These are phyloP conservation scores for Pheosia gnoma DNA, from an alignment of 2,888 invertebrate species.

Conservation along the genomic window DNA sequence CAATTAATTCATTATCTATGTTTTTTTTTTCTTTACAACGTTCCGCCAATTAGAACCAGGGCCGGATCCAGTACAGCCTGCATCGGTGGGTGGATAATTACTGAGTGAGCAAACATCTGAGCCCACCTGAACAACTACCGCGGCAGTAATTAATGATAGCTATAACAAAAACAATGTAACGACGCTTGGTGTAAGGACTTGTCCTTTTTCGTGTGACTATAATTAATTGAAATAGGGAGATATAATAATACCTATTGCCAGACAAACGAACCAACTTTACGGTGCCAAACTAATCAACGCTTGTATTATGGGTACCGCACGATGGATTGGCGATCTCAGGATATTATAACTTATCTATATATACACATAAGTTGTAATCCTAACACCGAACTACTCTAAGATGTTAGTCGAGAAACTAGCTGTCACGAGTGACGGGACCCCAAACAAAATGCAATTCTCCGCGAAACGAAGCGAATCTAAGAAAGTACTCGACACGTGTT, in stretches of 20 bases:
- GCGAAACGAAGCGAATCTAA: no score
- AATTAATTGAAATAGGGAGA: constrained; percentile 9
- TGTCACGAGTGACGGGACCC: no score
- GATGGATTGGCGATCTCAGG: no score
- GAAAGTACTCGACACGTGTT: no score
- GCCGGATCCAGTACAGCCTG: constrained; percentile 54
- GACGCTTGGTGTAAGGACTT: constrained; percentile 61
- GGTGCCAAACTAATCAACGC: no score
- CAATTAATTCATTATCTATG: not conserved
- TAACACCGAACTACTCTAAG: no score
- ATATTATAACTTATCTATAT: no score
- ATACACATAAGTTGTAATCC: no score
- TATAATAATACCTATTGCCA: not conserved
- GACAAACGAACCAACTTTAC: no score
- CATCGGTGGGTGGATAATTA: constrained; percentile 74
- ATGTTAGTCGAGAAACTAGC: no score
- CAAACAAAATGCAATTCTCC: no score
- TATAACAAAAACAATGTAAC: constrained; percentile 75
- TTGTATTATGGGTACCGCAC: no score
- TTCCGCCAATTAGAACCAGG: constrained; percentile 45
- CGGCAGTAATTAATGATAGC: constrained; percentile 68
- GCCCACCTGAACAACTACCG: constrained; percentile 68
- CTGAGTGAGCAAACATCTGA: constrained; percentile 70
- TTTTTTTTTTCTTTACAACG: not conserved
- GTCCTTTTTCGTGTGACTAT: constrained; percentile 59